Evolutionary conservation across 2,797 vertebrate genomes (phyloP).

Genomic region (Arvicola amphibius): DNA sequence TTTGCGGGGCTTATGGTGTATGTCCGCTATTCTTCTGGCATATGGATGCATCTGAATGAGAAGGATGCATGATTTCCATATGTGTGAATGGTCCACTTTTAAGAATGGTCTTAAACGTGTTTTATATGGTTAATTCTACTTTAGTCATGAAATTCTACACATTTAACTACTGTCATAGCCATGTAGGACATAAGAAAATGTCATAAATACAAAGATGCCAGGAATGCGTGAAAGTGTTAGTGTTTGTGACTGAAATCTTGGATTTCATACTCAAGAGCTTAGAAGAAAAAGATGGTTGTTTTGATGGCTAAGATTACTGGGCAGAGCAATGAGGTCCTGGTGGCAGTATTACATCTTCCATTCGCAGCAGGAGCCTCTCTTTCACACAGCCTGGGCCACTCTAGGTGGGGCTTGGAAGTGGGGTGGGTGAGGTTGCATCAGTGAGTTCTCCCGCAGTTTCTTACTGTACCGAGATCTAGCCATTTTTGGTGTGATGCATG

Average conservation of each 20-base stretch:
- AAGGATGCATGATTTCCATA: neutral
- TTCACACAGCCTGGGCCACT: neutral
- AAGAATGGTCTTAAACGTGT: neutral
- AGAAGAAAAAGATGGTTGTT: neutral
- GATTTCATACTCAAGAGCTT: neutral
- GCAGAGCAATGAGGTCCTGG: neutral
- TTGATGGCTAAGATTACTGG: neutral
- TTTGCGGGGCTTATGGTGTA: neutral
- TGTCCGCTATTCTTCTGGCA: neutral
- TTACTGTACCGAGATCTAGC: rapidly evolving
- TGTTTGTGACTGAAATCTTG: neutral
- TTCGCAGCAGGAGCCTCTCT: neutral
- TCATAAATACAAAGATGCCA: neutral
- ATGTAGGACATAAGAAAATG: neutral
- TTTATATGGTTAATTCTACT: neutral
- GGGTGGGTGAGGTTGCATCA: rapidly evolving
- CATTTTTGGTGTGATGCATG: rapidly evolving
- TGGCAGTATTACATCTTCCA: neutral
- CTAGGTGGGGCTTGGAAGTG: no score
- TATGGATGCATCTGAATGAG: no score
- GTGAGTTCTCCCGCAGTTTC: neutral
- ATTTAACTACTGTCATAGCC: neutral
- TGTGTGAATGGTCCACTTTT: neutral
- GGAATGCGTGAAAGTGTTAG: neutral
- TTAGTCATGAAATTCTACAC: neutral